Evolutionary conservation across 2,797 vertebrate species (phyloP).

Genomic region (Hydrocynus forskahlii): DNA sequence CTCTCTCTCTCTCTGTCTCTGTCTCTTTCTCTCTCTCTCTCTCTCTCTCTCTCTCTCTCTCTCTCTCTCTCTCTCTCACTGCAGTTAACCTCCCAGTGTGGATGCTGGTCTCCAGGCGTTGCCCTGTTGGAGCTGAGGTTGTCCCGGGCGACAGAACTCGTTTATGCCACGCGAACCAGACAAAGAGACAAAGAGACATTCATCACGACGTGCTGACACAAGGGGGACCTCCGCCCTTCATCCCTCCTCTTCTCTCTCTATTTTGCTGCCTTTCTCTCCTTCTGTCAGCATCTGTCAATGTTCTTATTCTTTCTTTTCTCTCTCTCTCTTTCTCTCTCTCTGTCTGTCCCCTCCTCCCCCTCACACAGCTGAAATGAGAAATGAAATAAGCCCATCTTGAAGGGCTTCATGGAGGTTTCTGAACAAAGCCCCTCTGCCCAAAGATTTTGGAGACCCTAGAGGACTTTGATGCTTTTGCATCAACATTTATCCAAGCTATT

Average conservation of each 20-base stretch:
- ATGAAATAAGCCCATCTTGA: not conserved
- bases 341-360: constrained; percentile 2
- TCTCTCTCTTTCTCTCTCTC: constrained; percentile 1
- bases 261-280: constrained; percentile 13
- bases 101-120: constrained; percentile 28
- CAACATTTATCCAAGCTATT: too few relatives aligned
- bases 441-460: too few relatives aligned
- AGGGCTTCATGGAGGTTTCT: too few relatives aligned
- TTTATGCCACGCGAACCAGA: constrained; percentile 44
- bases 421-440: too few relatives aligned
- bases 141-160: constrained; percentile 34
- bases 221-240: not conserved
- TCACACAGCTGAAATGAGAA: not conserved
- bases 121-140: constrained; percentile 25
- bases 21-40: not conserved
- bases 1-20: not conserved
- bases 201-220: constrained; percentile 13
- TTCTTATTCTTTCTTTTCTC: not conserved
- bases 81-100: constrained; percentile 52
- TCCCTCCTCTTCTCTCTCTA: not conserved
- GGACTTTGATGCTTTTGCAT: too few relatives aligned
- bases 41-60: not conserved
- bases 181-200: constrained; percentile 46
- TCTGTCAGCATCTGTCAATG: not conserved
- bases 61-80: not conserved